phyloP scores from a whole-genome alignment of 30 jellyfish, hydroid and myxozoan species.

The Aurelia sp. region DNA sequence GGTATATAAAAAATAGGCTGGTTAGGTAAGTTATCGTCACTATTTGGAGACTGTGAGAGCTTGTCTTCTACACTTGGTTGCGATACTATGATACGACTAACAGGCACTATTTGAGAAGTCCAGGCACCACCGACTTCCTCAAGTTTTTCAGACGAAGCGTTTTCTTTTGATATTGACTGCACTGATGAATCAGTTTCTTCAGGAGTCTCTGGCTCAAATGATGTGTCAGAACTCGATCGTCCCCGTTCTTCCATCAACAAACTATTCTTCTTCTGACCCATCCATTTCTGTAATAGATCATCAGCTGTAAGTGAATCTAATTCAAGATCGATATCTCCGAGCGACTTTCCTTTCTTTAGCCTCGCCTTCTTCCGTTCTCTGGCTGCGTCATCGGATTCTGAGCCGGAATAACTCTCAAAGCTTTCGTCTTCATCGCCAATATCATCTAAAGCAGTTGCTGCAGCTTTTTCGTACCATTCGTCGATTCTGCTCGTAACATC shows the following conservation, averaged over 20 bases:
- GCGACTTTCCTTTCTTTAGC: constrained; percentile 38
- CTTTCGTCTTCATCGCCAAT: constrained; percentile 20
- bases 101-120: constrained; percentile 2
- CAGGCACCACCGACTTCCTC: neutral
- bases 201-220: constrained; percentile 39
- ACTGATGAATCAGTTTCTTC: constrained; percentile 43
- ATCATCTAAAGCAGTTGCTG: constrained; percentile 41
- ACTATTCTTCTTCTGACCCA: constrained; percentile 59
- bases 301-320: constrained; percentile 33
- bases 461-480: constrained; percentile 62
- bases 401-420: constrained; percentile 53
- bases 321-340: constrained; percentile 36
- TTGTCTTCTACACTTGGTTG: constrained; percentile 57
- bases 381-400: constrained; percentile 46
- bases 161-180: constrained; percentile 40
- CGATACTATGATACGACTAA: constrained; percentile 50
- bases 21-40: constrained; percentile 32
- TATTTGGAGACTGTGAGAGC: neutral
- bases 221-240: constrained; percentile 54
- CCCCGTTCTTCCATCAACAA: constrained; percentile 37
- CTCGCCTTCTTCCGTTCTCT: neutral
- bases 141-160: neutral
- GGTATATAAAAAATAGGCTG: constrained; percentile 68
- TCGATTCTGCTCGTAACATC: constrained; percentile 44
- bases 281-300: constrained; percentile 61